Evolutionary conservation across 2,113 vertebrate species (phyloP).

Genomic region (Butorides virescens): DNA sequence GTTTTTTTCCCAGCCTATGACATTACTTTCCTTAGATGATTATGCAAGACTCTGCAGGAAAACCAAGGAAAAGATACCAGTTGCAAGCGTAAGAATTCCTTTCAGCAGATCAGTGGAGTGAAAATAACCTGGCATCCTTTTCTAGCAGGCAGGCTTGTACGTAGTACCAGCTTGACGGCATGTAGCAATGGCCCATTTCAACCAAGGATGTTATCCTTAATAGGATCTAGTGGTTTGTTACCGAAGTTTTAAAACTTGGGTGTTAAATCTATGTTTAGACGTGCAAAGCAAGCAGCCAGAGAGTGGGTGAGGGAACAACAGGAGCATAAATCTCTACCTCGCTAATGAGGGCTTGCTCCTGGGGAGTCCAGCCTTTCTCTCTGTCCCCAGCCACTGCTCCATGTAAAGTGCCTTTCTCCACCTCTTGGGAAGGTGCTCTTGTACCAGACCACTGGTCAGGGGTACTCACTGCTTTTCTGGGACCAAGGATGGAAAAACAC

Average conservation of each 20-base stretch:
- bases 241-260: neutral
- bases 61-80: neutral
- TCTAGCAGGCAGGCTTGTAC: neutral
- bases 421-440: neutral
- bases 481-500: neutral
- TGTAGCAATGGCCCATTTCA: neutral
- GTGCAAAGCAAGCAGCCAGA: neutral
- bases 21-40: neutral
- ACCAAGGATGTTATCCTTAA: neutral
- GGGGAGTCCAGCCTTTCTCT: neutral
- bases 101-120: neutral
- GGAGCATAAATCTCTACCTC: neutral
- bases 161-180: neutral
- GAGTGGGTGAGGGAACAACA: neutral
- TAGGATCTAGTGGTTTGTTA: neutral
- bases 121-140: neutral
- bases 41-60: neutral
- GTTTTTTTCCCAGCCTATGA: neutral
- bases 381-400: neutral
- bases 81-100: neutral
- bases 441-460: fast-evolving
- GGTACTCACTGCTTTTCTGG: neutral
- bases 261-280: neutral
- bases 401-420: neutral
- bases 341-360: neutral